Percentiles rank a stretch among this genome's conserved stretches.
These are phyloP conservation scores for Labrus mixtus DNA, from an alignment of 2,113 vertebrate species.

Conservation along the genomic window DNA sequence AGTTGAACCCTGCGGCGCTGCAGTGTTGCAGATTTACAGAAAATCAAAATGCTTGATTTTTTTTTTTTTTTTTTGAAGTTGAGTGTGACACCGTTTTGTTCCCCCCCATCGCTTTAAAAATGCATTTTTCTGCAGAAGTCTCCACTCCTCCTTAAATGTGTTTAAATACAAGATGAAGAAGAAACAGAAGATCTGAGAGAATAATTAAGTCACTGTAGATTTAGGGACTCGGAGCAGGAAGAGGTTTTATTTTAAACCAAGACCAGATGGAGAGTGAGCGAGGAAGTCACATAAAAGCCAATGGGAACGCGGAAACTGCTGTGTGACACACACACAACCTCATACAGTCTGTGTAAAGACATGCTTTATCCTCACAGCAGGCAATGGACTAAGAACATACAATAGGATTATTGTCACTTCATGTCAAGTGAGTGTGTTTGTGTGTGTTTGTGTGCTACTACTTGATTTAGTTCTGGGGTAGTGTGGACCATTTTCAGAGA, in stretches of 20 bases:
- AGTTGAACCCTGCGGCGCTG: not conserved
- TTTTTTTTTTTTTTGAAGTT: conserved; percentile 28
- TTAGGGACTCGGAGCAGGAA: conserved; percentile 25
- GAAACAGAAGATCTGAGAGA: conserved; percentile 44
- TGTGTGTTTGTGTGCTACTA: not conserved
- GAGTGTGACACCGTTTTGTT: conserved; percentile 33
- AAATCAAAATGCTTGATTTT: conserved; percentile 22
- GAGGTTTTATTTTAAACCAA: conserved; percentile 26
- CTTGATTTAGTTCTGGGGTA: not conserved
- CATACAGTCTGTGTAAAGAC: conserved; percentile 10
- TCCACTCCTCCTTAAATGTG: not conserved
- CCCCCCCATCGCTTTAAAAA: conserved; percentile 23
- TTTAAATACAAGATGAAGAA: not conserved
- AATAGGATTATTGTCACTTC: conserved; percentile 32
- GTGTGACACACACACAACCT: conserved; percentile 16
- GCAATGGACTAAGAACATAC: conserved; percentile 51
- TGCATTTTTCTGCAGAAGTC: conserved; percentile 11
- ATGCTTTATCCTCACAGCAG: conserved; percentile 57
- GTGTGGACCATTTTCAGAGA: not conserved
- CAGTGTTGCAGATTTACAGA: not conserved
- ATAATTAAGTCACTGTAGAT: conserved; percentile 63
- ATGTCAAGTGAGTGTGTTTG: not conserved
- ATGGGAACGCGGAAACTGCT: conserved; percentile 20
- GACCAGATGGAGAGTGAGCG: conserved; percentile 41
- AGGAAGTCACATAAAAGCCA: conserved; percentile 37